Base-by-base conservation (phyloP, 2,888 invertebrate species). In the Scrobipalpa costella region DNA sequence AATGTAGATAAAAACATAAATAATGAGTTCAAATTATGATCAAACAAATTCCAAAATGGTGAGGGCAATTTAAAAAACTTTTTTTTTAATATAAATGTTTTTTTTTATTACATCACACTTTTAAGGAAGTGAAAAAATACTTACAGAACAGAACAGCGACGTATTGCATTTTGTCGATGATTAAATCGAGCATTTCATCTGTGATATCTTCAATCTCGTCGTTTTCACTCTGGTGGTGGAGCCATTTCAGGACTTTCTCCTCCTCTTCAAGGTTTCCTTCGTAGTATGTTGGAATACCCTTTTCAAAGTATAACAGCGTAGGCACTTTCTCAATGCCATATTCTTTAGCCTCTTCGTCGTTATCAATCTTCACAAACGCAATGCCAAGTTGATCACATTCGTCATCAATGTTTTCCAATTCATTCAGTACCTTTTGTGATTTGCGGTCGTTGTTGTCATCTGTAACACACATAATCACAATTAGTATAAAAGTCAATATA, bases 151-250 rank as follows among this genome's bases (percentile, higher is more conserved):
- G 90, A 62, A 97, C 98, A 59, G 97, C 98, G 70, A 98, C 96
- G 81, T 96, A 95, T 7, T 95, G 95, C 94, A 96, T 96, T 91
- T 96, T 96, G 67, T 95, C 95, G 73, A 98, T 95, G 71, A 98
- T 95, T 79, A 97, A 93, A 81, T 97, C 97, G 69, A 98, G 92
- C 97, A 98, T 97, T 92, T 98, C 97, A 83, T 98, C 97, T 17
- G 97, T 98, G 64, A 98, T 95, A 78, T 98, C 98, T 90, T 98
- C 98, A 73, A 98, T 98, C 91, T 98, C 97, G 83, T 98, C 98
- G 73, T 94, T 95, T 73, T 96, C 96, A 52, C 94, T 93, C 81
- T 98, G 98, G 74, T 96, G 94, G 73, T 94, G 95, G 33, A 98
- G 93, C 98, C 98, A 98, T 73, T 94, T 94, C 0, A 98, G 86